phyloP scores from a whole-genome alignment of 2,888 invertebrate genomes.

The Harmothoe impar region DNA sequence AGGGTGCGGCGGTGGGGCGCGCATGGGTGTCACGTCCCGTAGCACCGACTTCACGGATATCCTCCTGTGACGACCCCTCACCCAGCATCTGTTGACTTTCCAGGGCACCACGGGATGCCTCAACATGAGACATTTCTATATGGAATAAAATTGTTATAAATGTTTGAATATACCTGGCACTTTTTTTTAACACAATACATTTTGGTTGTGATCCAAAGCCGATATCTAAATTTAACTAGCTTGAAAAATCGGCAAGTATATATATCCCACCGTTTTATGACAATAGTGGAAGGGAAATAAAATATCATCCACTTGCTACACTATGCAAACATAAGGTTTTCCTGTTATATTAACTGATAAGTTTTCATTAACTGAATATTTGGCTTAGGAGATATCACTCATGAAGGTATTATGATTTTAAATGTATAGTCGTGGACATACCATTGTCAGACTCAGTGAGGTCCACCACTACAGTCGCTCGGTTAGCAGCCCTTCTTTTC shows the following conservation, averaged over 20 bases:
- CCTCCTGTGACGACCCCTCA: conserved; percentile 51
- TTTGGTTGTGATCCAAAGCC: too few species aligned
- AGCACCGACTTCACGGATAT: conserved; percentile 47
- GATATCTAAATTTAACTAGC: too few species aligned
- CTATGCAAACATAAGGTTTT: too few species aligned
- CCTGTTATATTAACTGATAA: too few species aligned
- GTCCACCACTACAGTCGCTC: conserved; percentile 63
- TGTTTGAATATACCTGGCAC: neutral
- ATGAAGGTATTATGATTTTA: too few species aligned
- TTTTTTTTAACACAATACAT: neutral
- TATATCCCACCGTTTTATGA: too few species aligned
- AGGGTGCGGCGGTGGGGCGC: neutral
- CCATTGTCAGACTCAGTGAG: conserved; percentile 64
- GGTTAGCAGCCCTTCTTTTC: conserved; percentile 43
- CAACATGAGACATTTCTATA: conserved; percentile 46
- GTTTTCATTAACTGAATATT: too few species aligned
- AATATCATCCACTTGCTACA: too few species aligned
- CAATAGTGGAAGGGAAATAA: too few species aligned
- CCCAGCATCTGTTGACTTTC: neutral
- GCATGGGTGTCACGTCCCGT: conserved; percentile 5
- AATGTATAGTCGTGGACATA: neutral
- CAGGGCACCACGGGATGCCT: conserved; percentile 26
- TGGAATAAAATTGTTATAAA: too few species aligned
- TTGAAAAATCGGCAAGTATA: too few species aligned
- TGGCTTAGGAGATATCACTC: too few species aligned